Conservation (phyloP, 2,113 vertebrate species). For the Chloroceryle aenea region DNA sequence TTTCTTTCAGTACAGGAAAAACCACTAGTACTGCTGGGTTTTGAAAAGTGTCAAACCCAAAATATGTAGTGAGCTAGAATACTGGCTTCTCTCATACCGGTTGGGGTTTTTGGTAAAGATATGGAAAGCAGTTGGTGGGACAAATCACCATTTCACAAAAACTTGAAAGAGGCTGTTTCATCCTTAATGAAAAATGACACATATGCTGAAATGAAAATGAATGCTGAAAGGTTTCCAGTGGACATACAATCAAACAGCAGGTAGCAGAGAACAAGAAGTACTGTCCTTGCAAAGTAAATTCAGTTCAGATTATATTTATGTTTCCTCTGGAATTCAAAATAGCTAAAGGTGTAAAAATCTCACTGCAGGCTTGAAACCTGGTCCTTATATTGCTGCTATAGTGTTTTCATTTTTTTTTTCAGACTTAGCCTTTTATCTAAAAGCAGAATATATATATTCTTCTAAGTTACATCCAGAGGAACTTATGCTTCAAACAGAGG, state of each 20-base stretch:
- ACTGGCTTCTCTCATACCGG: not conserved
- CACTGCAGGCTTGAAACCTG: not conserved
- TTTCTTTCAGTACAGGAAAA: not conserved
- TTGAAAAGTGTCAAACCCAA: not conserved
- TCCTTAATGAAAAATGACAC: slow-evolving; percentile 11
- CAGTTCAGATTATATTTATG: not conserved
- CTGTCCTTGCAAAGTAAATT: not conserved
- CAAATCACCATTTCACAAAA: not conserved
- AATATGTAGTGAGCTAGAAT: not conserved
- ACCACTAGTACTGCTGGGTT: not conserved
- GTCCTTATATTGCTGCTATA: not conserved
- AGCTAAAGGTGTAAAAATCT: not conserved
- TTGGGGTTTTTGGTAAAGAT: not conserved
- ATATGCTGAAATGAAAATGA: slow-evolving; percentile 22
- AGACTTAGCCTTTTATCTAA: not conserved
- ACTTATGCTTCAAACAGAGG: not conserved
- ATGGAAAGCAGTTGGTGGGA: not conserved
- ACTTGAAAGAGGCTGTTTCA: not conserved
- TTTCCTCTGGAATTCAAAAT: not conserved
- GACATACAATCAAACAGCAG: slow-evolving; percentile 44
- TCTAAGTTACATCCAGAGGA: not conserved
- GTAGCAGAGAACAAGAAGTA: not conserved
- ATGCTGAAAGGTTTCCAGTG: not conserved
- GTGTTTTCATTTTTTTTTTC: not conserved
- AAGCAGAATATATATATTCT: not conserved